Conservation (phyloP, 2,797 vertebrate species). For the Coregonus sp. region DNA sequence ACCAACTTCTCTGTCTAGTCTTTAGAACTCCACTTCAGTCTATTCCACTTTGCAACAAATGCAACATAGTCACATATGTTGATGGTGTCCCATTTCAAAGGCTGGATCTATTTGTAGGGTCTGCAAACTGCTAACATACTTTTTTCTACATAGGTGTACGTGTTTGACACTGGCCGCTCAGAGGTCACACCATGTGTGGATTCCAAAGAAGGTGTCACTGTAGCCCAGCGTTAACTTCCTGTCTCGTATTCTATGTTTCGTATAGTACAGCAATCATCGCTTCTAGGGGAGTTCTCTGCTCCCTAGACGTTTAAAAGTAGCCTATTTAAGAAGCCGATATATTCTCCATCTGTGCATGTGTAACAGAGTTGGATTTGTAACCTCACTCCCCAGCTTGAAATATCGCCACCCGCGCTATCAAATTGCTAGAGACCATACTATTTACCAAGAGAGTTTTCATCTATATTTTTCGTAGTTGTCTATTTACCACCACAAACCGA, state of each 20-base stretch:
- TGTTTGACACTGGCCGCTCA: slow-evolving; percentile 12
- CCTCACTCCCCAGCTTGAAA: not conserved
- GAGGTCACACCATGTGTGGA: slow-evolving; percentile 26
- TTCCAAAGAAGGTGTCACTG: slow-evolving; percentile 20
- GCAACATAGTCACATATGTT: slow-evolving; percentile 27
- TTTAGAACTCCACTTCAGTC: not conserved
- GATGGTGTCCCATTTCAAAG: slow-evolving; percentile 41
- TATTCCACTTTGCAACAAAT: slow-evolving; percentile 7
- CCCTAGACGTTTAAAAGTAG: not conserved
- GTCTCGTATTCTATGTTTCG: not conserved
- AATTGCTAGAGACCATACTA: not conserved
- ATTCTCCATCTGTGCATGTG: not conserved
- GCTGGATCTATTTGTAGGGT: slow-evolving; percentile 49
- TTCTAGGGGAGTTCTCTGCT: not conserved
- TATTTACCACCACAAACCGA: too few relatives aligned
- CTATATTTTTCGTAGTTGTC: too few relatives aligned
- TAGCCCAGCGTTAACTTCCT: not conserved
- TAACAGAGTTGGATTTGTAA: not conserved
- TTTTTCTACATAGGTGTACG: not conserved
- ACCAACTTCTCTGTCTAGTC: not conserved
- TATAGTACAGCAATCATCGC: not conserved
- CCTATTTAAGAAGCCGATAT: not conserved
- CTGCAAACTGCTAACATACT: slow-evolving; percentile 41
- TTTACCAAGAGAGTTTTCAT: too few relatives aligned
- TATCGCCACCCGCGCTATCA: not conserved